These are phyloP conservation scores for Lepidurus apus DNA, from an alignment of 1,140 invertebrate genomes.

Conservation along the genomic window DNA sequence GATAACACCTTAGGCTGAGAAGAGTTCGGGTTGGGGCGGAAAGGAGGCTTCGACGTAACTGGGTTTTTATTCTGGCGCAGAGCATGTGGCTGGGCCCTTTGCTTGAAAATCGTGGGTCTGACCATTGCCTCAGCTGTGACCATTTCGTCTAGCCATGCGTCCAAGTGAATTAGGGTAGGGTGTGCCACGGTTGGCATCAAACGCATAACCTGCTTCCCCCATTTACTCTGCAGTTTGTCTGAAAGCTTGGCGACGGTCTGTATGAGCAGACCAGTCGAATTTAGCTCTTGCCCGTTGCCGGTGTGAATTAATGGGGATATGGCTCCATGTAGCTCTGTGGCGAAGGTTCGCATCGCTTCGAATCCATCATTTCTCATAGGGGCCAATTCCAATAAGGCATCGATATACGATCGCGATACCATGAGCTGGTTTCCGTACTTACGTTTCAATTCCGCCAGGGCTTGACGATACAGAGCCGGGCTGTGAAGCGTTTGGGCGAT, in stretches of 20 bases:
- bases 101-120: background rate
- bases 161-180: background rate
- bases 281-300: background rate
- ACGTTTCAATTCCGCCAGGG: background rate
- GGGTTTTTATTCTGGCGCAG: background rate
- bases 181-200: background rate
- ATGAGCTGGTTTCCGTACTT: constrained; percentile 15
- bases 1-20: background rate
- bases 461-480: constrained; percentile 9
- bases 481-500: background rate
- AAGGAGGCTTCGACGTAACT: background rate
- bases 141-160: constrained; percentile 24
- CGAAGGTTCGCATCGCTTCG: constrained; percentile 4
- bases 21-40: background rate
- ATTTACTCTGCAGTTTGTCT: background rate
- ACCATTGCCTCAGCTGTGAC: background rate
- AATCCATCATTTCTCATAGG: background rate
- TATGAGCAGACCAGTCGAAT: background rate
- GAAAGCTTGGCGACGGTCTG: constrained; percentile 22
- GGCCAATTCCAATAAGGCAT: background rate
- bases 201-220: background rate
- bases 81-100: background rate
- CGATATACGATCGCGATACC: background rate
- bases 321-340: background rate
- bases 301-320: background rate